Conservation (phyloP, 2,113 vertebrate genomes). For the Leucopsar rothschildi region DNA sequence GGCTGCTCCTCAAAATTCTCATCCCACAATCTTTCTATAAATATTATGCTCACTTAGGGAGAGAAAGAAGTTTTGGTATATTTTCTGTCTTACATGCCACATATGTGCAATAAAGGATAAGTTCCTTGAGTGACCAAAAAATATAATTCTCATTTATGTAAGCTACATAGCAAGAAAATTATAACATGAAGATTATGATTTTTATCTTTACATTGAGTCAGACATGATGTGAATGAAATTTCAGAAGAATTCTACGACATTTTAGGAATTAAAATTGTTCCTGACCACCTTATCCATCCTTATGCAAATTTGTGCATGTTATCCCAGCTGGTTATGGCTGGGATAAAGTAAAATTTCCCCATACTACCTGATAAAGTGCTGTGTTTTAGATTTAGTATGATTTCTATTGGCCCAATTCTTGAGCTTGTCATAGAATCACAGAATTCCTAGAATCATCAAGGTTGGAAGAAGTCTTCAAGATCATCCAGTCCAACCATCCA, state of each 20-base stretch:
- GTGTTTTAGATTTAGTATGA: not conserved
- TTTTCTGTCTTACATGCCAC: not conserved
- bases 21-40: not conserved
- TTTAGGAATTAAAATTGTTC: not conserved
- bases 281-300: not conserved
- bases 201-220: not conserved
- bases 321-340: not conserved
- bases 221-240: not conserved
- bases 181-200: not conserved
- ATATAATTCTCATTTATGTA: not conserved
- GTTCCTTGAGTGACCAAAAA: not conserved
- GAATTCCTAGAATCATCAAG: not conserved
- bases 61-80: not conserved
- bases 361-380: not conserved
- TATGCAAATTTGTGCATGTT: accelerated
- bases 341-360: not conserved
- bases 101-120: not conserved
- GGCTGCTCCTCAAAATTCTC: not conserved
- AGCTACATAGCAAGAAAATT: not conserved
- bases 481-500: not conserved
- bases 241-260: not conserved
- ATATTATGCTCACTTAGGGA: not conserved
- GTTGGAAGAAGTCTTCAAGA: not conserved
- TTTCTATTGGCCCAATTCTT: not conserved
- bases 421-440: not conserved